A percentile compares a stretch with the other conserved stretches of the same genome.
phyloP scores from a whole-genome alignment of 2,113 vertebrate genomes.

The Jacana jacana region DNA sequence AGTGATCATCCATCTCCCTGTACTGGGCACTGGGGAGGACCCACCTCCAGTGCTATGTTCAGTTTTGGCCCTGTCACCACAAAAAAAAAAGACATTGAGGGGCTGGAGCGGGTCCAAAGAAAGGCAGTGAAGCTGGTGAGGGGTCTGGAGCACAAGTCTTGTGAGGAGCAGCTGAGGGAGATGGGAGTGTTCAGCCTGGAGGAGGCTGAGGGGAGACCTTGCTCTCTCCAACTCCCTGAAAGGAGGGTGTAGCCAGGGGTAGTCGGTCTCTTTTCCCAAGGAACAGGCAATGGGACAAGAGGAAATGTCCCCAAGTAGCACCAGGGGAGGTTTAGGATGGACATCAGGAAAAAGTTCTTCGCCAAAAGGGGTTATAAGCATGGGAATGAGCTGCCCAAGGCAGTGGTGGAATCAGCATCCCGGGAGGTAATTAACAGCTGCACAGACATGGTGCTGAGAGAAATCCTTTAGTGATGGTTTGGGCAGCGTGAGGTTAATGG shows the following conservation, averaged over 20 bases:
- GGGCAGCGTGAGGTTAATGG: neutral
- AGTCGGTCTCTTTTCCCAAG: neutral
- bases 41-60: neutral
- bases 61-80: neutral
- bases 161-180: neutral
- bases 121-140: neutral
- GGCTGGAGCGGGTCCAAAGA: neutral
- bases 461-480: neutral
- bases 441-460: neutral
- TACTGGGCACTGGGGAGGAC: neutral
- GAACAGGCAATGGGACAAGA: neutral
- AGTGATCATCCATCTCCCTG: neutral
- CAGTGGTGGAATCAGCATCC: neutral
- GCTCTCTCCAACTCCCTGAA: neutral
- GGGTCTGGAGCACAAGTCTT: neutral
- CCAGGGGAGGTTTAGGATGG: neutral
- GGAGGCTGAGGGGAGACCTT: neutral
- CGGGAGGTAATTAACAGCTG: neutral
- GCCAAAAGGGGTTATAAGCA: neutral
- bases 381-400: neutral
- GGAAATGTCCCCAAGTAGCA: rapidly evolving
- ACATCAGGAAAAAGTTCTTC: neutral
- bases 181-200: neutral
- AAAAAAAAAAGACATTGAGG: neutral
- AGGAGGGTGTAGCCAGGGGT: neutral